Conservation (phyloP, 2,113 vertebrate genomes). For the Platanista minor region DNA sequence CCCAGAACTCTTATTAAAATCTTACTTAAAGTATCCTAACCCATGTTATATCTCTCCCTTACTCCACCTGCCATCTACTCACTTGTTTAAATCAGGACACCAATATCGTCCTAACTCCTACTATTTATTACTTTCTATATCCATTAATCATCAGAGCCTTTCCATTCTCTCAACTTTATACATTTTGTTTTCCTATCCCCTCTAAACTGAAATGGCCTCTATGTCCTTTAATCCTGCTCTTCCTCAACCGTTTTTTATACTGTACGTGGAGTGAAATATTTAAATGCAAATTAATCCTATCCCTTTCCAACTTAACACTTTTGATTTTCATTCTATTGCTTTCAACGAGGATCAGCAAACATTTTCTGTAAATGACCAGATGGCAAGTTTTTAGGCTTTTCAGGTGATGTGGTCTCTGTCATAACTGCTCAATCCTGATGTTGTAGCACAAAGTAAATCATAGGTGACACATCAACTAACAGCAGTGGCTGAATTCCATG, state of each 20-base stretch:
- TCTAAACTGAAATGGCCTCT: background rate
- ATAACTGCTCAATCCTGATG: background rate
- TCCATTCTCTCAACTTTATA: background rate
- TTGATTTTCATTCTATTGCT: background rate
- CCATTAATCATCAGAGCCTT: background rate
- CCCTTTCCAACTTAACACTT: background rate
- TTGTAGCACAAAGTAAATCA: background rate
- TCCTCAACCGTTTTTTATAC: background rate
- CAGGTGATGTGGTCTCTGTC: background rate
- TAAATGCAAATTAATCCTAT: background rate
- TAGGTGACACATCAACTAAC: background rate
- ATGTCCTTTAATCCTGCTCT: background rate
- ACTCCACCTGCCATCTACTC: background rate
- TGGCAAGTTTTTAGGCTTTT: background rate
- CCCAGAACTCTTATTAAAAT: background rate
- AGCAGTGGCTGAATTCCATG: fast-evolving
- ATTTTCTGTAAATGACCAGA: background rate
- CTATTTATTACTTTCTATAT: background rate
- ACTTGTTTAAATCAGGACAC: background rate
- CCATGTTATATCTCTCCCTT: background rate
- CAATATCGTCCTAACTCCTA: background rate
- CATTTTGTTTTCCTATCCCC: background rate
- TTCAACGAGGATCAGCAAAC: background rate
- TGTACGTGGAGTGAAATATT: background rate
- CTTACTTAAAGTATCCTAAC: background rate